A percentile compares a stretch with the other conserved stretches of the same genome.
phyloP scores from a whole-genome alignment of 2,113 vertebrate species.

The Dinomys branickii region DNA sequence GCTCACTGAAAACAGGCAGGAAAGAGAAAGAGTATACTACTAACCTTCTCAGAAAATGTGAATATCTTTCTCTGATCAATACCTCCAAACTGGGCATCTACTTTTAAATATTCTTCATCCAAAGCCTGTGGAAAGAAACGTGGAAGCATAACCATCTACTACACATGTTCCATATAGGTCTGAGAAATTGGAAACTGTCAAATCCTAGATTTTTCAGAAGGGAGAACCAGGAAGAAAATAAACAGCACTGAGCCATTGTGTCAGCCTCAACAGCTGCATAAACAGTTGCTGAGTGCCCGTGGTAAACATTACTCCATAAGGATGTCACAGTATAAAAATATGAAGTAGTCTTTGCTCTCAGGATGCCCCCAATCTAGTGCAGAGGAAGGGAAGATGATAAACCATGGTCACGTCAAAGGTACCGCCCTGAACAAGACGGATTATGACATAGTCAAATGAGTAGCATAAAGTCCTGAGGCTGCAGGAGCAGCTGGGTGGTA shows the following conservation, averaged over 20 bases:
- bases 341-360: background rate
- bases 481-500: background rate
- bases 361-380: background rate
- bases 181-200: background rate
- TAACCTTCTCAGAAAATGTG: conserved; percentile 98
- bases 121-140: conserved; percentile 89
- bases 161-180: background rate
- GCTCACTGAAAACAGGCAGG: background rate
- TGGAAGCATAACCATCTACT: background rate
- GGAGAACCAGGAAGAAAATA: background rate
- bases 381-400: background rate
- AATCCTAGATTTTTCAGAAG: background rate
- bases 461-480: background rate
- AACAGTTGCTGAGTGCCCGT: background rate
- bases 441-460: background rate
- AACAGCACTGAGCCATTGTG: background rate
- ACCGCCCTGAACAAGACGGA: background rate
- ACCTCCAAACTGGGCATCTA: conserved; percentile 98
- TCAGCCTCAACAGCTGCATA: background rate
- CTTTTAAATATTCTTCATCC: conserved; percentile 98
- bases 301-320: background rate
- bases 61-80: conserved; percentile 99
- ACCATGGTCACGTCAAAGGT: background rate
- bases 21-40: conserved; percentile 40
- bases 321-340: background rate